A percentile compares a stretch with the other conserved stretches of the same genome.
These are phyloP conservation scores for Sminthurides aquaticus DNA, from an alignment of 2,888 invertebrate species.

Conservation along the genomic window DNA sequence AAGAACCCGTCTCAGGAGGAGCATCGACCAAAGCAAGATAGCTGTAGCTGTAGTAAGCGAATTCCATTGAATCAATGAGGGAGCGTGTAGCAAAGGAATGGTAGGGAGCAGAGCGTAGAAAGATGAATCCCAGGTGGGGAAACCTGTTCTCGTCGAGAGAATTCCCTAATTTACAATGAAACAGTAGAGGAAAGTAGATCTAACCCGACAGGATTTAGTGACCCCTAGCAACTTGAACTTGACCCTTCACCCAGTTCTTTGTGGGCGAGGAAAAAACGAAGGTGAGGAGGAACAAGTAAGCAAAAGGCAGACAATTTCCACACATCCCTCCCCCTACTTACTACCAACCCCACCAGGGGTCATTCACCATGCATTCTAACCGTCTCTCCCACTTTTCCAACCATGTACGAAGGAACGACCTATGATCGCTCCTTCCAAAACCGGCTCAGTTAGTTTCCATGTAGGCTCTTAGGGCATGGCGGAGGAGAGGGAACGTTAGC, in stretches of 20 bases:
- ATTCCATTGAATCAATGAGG: no score
- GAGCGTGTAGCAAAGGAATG: no score
- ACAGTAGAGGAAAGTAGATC: conserved; percentile 41
- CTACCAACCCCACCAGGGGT: not conserved
- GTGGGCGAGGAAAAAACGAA: conserved; percentile 20
- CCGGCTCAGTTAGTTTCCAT: not conserved
- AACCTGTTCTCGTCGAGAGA: conserved; percentile 18
- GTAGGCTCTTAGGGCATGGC: not conserved
- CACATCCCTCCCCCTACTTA: no score
- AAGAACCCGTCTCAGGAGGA: not conserved
- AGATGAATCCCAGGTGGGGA: no score
- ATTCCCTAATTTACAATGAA: conserved; percentile 22
- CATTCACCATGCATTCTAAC: not conserved
- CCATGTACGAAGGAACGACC: not conserved
- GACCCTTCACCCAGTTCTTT: conserved; percentile 43
- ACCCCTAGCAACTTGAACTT: conserved; percentile 40
- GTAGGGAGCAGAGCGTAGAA: no score
- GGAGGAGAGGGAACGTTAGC: no score
- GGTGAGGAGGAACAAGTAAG: conserved; percentile 18
- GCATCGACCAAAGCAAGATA: not conserved
- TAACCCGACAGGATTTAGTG: conserved; percentile 43
- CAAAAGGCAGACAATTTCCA: not conserved
- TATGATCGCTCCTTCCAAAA: not conserved
- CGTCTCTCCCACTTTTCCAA: not conserved
- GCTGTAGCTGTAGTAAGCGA: not conserved